Evolutionary conservation across 2,888 invertebrate genomes (phyloP), one percentile per base, ranked within the genome.

Genomic region (Gari tellinella): DNA sequence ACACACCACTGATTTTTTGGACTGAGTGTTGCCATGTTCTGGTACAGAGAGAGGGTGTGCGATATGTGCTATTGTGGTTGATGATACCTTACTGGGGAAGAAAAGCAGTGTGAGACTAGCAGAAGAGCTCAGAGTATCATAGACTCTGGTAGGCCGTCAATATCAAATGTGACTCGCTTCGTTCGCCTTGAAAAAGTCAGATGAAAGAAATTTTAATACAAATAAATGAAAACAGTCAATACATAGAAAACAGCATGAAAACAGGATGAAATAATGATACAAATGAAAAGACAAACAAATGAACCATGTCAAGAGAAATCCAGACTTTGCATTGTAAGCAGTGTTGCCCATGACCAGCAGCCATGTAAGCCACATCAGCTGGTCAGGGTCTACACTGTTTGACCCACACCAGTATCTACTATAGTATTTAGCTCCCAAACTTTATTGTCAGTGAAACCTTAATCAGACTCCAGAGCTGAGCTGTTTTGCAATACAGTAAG

Each of bases 81-180:
- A 55, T 52, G 43, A 37, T 67, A 67, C 66, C 60, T 31, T 8
- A 15, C 15, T 52, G 52, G 14, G 14, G 19, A 23, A 23, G 21
- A 49, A 23, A 43, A 21, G 23, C 26, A 21, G 45, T 17, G 38
- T 8, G 21, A 12, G 19, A 14, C 19, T 38, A 40, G 38, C 48
- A 43, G 37, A 46, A 41, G 53, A 15, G 40, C 7, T 69, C 52
- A 73, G 26, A 64, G 68, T 57, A 73, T 73, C 40, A 63, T 49
- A 26, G 73, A 73, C 48, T 73, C 73, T 40, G 67, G 73, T n/a
- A 73, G 58, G 12, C 53, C 55, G 23, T 67, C 66, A 55, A 73
- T 63, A 53, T 73, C 68, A 60, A 73, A 73, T n/a, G 67, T 67
- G 12, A 73, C 73, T 55, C 56, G 52, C 60, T 73, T 73, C 43